phyloP scores from a whole-genome alignment of 2,797 vertebrate species.

The Hippoglossus hippoglossus region DNA sequence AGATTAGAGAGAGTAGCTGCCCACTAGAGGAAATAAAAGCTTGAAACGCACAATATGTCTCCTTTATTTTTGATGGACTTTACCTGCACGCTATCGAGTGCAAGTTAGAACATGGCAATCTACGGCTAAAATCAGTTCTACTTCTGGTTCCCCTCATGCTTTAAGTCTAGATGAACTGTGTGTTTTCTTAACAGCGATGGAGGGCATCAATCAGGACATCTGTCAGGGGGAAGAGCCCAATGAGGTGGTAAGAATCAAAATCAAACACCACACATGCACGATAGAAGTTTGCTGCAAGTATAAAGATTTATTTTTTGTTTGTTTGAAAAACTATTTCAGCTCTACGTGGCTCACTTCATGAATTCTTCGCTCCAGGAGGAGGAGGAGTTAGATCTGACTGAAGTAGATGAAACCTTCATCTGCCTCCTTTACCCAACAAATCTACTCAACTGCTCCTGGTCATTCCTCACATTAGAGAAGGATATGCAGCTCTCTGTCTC shows the following conservation, averaged over 20 bases:
- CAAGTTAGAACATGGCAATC: too few species aligned
- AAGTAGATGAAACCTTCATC: background rate
- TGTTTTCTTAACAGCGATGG: conserved; percentile 18
- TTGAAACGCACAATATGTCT: too few species aligned
- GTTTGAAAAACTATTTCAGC: conserved; percentile 27
- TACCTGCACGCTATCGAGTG: too few species aligned
- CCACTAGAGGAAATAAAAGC: too few species aligned
- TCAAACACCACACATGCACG: background rate
- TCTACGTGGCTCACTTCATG: fast-evolving
- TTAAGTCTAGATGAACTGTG: background rate
- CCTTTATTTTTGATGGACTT: too few species aligned
- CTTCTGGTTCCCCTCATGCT: background rate
- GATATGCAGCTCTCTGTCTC: conserved; percentile 25
- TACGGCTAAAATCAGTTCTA: background rate
- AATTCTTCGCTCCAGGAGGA: fast-evolving
- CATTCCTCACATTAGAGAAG: background rate
- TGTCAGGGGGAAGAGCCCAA: fast-evolving
- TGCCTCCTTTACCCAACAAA: conserved; percentile 59
- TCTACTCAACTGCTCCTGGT: conserved; percentile 71
- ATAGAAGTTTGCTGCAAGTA: background rate
- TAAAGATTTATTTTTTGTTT: background rate
- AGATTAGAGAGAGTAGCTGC: too few species aligned
- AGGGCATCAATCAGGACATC: background rate
- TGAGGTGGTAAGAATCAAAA: conserved; percentile 21
- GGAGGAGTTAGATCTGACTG: fast-evolving